phyloP scores from a whole-genome alignment of 2,113 vertebrate genomes.

The Pachypanchax playfairii region DNA sequence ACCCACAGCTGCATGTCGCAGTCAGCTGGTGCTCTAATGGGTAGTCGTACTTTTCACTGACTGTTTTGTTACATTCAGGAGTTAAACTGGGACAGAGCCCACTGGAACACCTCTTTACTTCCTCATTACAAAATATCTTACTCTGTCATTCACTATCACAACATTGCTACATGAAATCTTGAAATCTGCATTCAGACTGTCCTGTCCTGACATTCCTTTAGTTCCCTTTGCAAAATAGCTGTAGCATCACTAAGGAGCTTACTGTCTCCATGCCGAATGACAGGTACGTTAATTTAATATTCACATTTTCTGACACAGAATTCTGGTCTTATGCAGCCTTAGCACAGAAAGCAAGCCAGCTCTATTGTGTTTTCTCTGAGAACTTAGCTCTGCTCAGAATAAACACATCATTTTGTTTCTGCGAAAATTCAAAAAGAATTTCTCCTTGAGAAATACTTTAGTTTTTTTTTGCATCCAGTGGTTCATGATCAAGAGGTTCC shows the following conservation, averaged over 20 bases:
- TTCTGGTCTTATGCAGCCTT: background rate
- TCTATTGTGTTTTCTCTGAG: background rate
- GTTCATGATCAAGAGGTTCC: too few relatives aligned
- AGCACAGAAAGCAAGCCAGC: background rate
- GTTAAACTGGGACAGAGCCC: slow-evolving; percentile 4
- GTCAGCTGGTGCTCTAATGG: background rate
- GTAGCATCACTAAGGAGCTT: background rate
- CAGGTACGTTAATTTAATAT: background rate
- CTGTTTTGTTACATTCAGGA: background rate
- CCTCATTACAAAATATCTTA: background rate
- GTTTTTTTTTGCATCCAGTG: too few relatives aligned
- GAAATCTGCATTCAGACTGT: background rate
- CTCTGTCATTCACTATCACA: background rate
- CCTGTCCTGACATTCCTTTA: background rate
- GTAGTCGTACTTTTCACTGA: background rate
- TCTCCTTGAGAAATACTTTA: too few relatives aligned
- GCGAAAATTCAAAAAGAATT: too few relatives aligned
- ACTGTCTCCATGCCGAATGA: background rate
- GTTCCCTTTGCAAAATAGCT: background rate
- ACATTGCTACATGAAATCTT: background rate
- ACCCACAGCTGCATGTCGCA: background rate
- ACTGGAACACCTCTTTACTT: slow-evolving; percentile 5
- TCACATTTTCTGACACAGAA: background rate
- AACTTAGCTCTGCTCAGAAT: too few relatives aligned
- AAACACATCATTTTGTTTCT: too few relatives aligned